Conservation (phyloP, 1,140 invertebrate species). For the Nasonia longicornis region DNA sequence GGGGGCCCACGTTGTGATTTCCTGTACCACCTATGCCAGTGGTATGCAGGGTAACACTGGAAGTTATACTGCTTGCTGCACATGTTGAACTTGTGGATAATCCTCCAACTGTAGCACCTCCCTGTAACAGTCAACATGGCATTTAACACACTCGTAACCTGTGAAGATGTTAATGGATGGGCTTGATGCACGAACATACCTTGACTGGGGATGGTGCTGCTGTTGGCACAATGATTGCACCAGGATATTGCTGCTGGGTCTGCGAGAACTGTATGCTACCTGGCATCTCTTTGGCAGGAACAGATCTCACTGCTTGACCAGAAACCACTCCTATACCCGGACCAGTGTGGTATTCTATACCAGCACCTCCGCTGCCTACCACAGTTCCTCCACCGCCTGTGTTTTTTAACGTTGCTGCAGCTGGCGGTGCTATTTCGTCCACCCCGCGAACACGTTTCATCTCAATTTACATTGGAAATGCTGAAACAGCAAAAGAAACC, state of each 20-base stretch:
- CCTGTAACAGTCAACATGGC: slow-evolving; percentile 46
- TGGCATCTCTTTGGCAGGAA: slow-evolving; percentile 67
- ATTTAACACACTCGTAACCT: neutral
- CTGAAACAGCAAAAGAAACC: slow-evolving; percentile 54
- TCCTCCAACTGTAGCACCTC: slow-evolving; percentile 55
- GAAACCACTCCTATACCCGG: slow-evolving; percentile 65
- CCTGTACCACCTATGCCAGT: slow-evolving; percentile 59
- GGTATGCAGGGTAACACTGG: slow-evolving; percentile 58
- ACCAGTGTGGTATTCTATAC: slow-evolving; percentile 61
- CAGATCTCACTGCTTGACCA: slow-evolving; percentile 65
- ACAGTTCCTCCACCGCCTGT: slow-evolving; percentile 52
- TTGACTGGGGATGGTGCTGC: slow-evolving; percentile 64
- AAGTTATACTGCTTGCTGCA: slow-evolving; percentile 58
- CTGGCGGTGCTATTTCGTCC: slow-evolving; percentile 71
- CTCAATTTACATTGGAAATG: slow-evolving; percentile 74
- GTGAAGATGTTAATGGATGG: neutral
- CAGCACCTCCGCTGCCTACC: slow-evolving; percentile 49
- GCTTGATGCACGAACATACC: slow-evolving; percentile 48
- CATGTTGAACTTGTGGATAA: slow-evolving; percentile 58
- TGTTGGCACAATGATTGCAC: slow-evolving; percentile 67
- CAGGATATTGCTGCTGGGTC: slow-evolving; percentile 66
- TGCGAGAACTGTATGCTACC: slow-evolving; percentile 67
- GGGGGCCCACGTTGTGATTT: slow-evolving; percentile 62
- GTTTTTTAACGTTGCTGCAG: slow-evolving; percentile 62
- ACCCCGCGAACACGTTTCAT: slow-evolving; percentile 75